Conservation (phyloP, 2,113 vertebrate species). For the Sapayoa aenigma region DNA sequence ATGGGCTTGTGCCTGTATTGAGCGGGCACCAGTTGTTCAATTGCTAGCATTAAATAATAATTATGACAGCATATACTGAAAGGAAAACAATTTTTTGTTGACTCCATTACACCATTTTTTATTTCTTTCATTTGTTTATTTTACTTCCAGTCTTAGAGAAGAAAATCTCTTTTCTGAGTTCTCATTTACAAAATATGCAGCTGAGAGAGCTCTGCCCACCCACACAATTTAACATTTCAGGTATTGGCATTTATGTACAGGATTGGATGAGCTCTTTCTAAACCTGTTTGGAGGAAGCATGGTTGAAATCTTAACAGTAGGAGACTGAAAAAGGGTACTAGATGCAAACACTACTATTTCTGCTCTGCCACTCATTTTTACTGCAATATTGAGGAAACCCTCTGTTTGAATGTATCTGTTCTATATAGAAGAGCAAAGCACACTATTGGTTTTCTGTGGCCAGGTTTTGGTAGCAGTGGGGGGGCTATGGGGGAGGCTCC, state of each 20-base stretch:
- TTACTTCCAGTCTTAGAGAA: neutral
- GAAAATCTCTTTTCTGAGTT: neutral
- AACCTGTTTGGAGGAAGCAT: neutral
- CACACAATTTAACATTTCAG: conserved; percentile 25
- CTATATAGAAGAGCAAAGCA: neutral
- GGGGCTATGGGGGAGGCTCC: no score
- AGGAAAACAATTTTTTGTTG: neutral
- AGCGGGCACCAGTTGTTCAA: conserved; percentile 16
- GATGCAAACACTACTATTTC: neutral
- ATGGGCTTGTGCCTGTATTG: conserved; percentile 50
- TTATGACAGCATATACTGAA: conserved; percentile 29
- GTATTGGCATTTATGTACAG: neutral
- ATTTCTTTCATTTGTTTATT: conserved; percentile 28
- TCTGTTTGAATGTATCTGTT: neutral
- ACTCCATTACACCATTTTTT: conserved; percentile 17
- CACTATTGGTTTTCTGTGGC: no score
- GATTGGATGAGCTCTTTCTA: conserved; percentile 16
- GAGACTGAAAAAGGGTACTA: neutral
- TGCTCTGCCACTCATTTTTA: neutral
- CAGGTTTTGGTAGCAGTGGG: no score
- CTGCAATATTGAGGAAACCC: neutral
- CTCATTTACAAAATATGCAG: conserved; percentile 10
- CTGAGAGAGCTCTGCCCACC: conserved; percentile 18
- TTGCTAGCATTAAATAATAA: conserved; percentile 67
- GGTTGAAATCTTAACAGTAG: neutral